A percentile compares a stretch with the other conserved stretches of the same genome.
Conservation (phyloP, 2,797 vertebrate genomes). For the Tapirus indicus region DNA sequence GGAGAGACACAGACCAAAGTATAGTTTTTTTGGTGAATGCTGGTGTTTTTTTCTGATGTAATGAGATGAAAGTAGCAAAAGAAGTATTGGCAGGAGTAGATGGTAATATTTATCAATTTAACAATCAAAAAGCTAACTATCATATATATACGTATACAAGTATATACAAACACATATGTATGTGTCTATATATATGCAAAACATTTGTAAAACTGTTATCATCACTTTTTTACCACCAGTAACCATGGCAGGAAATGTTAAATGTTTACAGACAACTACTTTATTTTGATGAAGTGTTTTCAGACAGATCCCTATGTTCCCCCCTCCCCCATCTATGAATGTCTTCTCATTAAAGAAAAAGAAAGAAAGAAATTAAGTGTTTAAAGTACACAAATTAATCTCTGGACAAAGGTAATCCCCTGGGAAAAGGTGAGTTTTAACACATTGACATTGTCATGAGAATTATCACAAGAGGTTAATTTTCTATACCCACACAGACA, state of each 20-base stretch:
- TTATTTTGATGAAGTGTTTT: slow-evolving; percentile 4
- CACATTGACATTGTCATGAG: slow-evolving; percentile 63
- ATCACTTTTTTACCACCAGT: background rate
- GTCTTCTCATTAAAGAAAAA: slow-evolving; percentile 76
- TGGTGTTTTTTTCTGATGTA: background rate
- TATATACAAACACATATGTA: background rate
- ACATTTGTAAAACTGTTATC: background rate
- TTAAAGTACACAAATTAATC: slow-evolving; percentile 74
- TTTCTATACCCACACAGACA: background rate
- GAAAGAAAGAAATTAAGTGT: slow-evolving; percentile 74
- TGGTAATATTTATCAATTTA: background rate
- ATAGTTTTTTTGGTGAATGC: slow-evolving; percentile 16
- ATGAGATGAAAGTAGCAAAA: background rate
- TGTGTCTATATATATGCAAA: background rate
- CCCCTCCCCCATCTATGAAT: background rate
- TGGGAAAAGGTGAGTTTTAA: slow-evolving; percentile 80
- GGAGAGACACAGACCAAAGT: background rate
- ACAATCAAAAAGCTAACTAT: background rate
- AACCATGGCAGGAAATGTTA: background rate
- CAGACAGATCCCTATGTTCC: background rate
- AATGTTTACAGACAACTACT: background rate
- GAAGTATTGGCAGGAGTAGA: background rate
- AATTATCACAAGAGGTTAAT: slow-evolving; percentile 77
- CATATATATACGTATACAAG: background rate
- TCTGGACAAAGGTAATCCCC: slow-evolving; percentile 67